These are phyloP conservation scores for Oreochromis aureus DNA, from an alignment of 2,113 vertebrate species.

Conservation along the genomic window DNA sequence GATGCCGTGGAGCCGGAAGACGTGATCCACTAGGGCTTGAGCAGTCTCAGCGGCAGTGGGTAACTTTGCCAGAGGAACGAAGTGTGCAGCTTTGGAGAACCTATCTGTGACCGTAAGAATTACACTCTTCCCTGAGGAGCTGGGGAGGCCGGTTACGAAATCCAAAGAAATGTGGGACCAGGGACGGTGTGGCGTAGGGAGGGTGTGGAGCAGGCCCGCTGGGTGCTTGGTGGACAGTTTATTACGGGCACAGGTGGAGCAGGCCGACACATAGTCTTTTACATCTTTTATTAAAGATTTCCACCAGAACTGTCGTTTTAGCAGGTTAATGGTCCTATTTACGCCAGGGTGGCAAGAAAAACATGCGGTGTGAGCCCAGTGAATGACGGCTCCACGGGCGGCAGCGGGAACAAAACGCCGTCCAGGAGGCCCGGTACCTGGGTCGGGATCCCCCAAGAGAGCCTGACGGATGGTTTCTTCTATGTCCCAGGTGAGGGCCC, in stretches of 20 bases:
- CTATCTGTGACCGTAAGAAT: not conserved
- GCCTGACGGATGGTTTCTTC: not conserved
- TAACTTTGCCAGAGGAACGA: too few relatives aligned
- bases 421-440: not conserved
- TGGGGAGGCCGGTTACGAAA: not conserved
- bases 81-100: too few relatives aligned
- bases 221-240: not conserved
- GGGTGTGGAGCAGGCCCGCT: not conserved
- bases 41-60: too few relatives aligned
- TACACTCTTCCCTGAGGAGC: not conserved
- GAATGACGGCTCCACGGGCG: rapidly evolving
- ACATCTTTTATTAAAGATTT: not conserved
- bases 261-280: not conserved
- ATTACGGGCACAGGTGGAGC: not conserved
- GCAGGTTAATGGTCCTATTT: not conserved
- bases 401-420: not conserved
- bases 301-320: not conserved
- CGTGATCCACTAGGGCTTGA: too few relatives aligned
- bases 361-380: not conserved
- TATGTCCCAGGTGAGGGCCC: not conserved
- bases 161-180: not conserved
- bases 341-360: not conserved
- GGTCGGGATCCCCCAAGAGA: not conserved
- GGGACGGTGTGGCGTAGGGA: rapidly evolving
- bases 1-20: too few relatives aligned